These are phyloP conservation scores for Arbacia lixula DNA, from an alignment of 53 echinoderm and acorn worm species.

Conservation along the genomic window DNA sequence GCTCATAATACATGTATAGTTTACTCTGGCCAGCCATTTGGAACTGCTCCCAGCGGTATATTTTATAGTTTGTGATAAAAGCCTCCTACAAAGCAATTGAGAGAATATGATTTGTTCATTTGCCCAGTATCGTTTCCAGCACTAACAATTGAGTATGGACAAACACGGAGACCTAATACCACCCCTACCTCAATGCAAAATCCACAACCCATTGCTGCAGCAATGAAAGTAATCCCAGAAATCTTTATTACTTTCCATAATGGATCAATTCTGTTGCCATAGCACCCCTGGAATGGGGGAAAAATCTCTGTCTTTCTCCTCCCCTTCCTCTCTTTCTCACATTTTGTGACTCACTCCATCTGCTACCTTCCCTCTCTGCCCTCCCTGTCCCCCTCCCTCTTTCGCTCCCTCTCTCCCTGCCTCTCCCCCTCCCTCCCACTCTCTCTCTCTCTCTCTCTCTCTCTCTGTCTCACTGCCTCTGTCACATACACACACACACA, in stretches of 20 bases:
- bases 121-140: no score
- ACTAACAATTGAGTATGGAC: no score
- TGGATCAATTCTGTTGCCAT: conserved; percentile 47
- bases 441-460: not conserved
- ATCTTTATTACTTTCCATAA: conserved; percentile 36
- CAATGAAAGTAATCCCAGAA: not conserved
- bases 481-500: not conserved
- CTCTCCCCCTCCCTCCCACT: not conserved
- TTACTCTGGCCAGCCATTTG: no score
- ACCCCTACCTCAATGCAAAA: conserved; percentile 9
- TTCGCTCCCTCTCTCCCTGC: not conserved
- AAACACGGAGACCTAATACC: no score
- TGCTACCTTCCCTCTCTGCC: no score
- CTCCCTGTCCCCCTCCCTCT: not conserved
- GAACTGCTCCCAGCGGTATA: no score
- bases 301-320: not conserved
- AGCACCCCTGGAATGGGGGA: not conserved
- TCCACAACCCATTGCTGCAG: not conserved
- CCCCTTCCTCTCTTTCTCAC: not conserved
- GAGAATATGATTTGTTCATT: no score
- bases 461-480: not conserved
- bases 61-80: no score
- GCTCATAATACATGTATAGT: no score
- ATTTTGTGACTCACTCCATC: no score
- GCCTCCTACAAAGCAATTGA: no score